Conservation (phyloP, 1,140 invertebrate species). For the Anoplophora glabripennis region DNA sequence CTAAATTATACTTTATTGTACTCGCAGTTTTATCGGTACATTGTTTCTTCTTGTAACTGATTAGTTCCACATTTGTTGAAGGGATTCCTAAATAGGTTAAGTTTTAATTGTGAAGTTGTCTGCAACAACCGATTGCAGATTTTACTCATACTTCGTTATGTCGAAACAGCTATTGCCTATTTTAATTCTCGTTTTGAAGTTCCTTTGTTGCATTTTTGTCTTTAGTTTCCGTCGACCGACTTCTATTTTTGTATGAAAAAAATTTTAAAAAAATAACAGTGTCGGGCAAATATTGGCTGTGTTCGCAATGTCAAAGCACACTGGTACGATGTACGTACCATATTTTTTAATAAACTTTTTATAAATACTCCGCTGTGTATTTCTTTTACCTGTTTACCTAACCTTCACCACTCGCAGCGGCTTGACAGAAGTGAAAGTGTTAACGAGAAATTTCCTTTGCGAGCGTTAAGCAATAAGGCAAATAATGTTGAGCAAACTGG, state of each 20-base stretch:
- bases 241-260: conserved; percentile 6
- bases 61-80: too few relatives aligned
- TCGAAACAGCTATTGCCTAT: conserved; percentile 3
- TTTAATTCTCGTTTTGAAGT: background rate
- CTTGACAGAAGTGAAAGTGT: conserved; percentile 22
- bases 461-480: conserved; percentile 7
- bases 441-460: background rate
- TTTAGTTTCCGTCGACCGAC: background rate
- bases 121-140: too few relatives aligned
- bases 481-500: background rate
- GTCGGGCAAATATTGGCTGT: conserved; percentile 24
- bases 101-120: too few relatives aligned
- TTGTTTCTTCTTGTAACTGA: too few relatives aligned
- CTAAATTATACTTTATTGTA: too few relatives aligned
- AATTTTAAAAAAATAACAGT: conserved; percentile 4
- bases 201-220: background rate
- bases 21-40: too few relatives aligned
- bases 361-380: background rate
- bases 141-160: background rate
- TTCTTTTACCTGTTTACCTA: background rate
- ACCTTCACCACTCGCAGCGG: conserved; percentile 1
- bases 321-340: conserved; percentile 5
- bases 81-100: too few relatives aligned
- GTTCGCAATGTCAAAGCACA: conserved; percentile 1
- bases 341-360: conserved; percentile 25